Conservation (phyloP, 2,888 invertebrate species). For the Eulithis testata region DNA sequence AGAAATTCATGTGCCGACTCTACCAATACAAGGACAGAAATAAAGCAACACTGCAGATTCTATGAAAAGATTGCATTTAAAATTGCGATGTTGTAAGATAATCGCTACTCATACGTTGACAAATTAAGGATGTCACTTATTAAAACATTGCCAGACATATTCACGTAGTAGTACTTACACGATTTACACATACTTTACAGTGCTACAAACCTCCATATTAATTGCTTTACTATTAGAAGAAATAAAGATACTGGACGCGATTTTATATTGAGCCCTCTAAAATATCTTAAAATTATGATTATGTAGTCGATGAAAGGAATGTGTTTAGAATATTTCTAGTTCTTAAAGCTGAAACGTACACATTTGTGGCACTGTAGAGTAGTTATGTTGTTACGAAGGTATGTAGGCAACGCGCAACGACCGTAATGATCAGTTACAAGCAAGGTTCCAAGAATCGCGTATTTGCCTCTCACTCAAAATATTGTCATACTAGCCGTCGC, state of each 20-base stretch:
- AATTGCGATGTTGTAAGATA: conserved; percentile 10
- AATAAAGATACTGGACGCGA: background rate
- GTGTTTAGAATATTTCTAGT: background rate
- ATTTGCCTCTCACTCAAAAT: conserved; percentile 32
- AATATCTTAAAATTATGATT: too few species aligned
- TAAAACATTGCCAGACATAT: conserved; percentile 20
- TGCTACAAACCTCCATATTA: conserved; percentile 3
- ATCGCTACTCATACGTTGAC: conserved; percentile 12
- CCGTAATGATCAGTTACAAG: conserved; percentile 48
- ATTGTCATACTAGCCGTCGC: too few species aligned
- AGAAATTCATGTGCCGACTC: too few species aligned
- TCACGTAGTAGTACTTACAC: background rate
- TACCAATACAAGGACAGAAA: too few species aligned
- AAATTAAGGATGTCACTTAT: conserved; percentile 29
- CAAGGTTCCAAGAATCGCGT: conserved; percentile 43
- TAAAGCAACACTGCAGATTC: conserved; percentile 3
- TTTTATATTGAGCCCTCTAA: too few species aligned
- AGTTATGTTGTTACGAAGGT: conserved; percentile 37
- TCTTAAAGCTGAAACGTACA: background rate
- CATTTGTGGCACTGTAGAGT: conserved; percentile 18
- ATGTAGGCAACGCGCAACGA: conserved; percentile 48
- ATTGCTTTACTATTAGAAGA: background rate
- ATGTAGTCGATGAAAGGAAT: too few species aligned
- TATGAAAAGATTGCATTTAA: conserved; percentile 8
- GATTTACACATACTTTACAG: conserved; percentile 1